Evolutionary conservation across 2,113 vertebrate species (phyloP).

Genomic region (Abramis brama): DNA sequence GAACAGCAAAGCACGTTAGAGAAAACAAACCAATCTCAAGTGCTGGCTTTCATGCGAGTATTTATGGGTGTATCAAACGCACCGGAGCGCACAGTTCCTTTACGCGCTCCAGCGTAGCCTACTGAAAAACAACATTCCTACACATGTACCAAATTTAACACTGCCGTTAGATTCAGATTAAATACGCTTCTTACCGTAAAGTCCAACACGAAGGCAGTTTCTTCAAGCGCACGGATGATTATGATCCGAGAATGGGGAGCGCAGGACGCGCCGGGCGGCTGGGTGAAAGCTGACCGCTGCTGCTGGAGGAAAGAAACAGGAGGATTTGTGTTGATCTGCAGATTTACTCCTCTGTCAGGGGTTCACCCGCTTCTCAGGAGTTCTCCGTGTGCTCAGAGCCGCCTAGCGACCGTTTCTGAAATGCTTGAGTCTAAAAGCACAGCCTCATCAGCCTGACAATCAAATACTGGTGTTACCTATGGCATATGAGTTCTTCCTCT

Average conservation of each 20-base stretch:
- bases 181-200: constrained; percentile 14
- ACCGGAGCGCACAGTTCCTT: not conserved
- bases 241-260: constrained; percentile 7
- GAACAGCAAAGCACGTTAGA: not conserved
- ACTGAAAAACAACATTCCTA: constrained; percentile 12
- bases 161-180: not conserved
- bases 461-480: too few species aligned
- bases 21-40: not conserved
- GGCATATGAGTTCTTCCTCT: not conserved
- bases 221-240: not conserved
- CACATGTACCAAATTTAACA: constrained; percentile 4
- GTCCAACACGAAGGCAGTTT: not conserved
- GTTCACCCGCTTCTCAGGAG: not conserved
- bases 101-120: not conserved
- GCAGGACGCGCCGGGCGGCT: constrained; percentile 32
- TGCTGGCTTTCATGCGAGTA: not conserved
- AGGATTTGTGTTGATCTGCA: constrained; percentile 40
- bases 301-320: not conserved
- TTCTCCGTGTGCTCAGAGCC: constrained; percentile 18
- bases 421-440: not conserved
- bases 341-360: constrained; percentile 49
- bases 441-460: not conserved
- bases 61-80: not conserved
- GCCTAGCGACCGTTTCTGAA: constrained; percentile 42
- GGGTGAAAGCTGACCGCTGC: constrained; percentile 10